Conservation (phyloP, 2,888 invertebrate species). For the Temnothorax unifasciatus region DNA sequence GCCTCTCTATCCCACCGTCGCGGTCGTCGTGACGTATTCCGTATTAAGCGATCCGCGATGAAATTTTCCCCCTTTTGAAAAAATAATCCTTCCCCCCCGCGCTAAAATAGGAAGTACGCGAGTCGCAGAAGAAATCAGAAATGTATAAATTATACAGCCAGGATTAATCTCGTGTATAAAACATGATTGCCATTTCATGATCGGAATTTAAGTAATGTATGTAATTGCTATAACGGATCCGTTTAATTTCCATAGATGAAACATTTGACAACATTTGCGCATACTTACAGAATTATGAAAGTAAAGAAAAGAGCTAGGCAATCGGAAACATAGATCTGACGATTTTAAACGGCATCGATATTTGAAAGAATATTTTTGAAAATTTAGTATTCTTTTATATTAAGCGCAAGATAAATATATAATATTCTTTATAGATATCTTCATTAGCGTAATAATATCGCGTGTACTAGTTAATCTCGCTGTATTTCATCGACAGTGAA, state of each 20-base stretch:
- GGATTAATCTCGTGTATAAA: not conserved
- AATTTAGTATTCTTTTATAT: not conserved
- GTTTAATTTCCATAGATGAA: not conserved
- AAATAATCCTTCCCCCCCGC: not conserved
- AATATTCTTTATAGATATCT: not conserved
- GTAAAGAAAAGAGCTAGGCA: not conserved
- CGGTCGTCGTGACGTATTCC: constrained; percentile 31
- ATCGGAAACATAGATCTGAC: too few relatives aligned
- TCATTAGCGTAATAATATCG: not conserved
- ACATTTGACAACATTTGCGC: not conserved
- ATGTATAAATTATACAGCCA: not conserved
- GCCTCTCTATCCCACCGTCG: constrained; percentile 69
- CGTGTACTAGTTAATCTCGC: constrained; percentile 13
- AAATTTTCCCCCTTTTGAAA: not conserved
- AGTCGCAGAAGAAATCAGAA: not conserved
- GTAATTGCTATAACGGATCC: not conserved
- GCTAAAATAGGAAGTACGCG: not conserved
- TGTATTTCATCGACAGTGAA: constrained; percentile 13
- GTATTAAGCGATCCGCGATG: constrained; percentile 25
- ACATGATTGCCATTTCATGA: not conserved
- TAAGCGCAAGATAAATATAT: not conserved
- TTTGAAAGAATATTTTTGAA: not conserved
- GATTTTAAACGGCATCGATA: not conserved
- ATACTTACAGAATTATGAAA: not conserved
- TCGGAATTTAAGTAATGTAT: not conserved